A percentile compares a stretch with the other conserved stretches of the same genome.
Conservation (phyloP, 2,113 vertebrate species). For the Prunella fulvescens region DNA sequence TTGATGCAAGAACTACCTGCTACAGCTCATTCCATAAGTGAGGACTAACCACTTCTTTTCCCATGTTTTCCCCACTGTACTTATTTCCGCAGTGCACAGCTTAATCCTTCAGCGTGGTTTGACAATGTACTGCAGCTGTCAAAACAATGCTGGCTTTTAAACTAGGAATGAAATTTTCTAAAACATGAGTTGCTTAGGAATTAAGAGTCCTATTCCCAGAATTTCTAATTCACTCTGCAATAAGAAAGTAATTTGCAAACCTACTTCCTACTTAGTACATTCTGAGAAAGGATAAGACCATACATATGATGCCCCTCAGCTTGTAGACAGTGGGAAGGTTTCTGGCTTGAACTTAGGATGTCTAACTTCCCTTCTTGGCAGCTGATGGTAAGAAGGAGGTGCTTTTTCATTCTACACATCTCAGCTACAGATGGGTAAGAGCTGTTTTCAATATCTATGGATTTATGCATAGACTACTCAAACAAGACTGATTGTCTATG, state of each 20-base stretch:
- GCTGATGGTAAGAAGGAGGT: neutral
- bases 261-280: neutral
- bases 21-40: neutral
- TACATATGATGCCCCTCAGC: neutral
- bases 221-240: neutral
- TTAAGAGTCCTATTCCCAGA: neutral
- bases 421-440: neutral
- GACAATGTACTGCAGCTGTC: neutral
- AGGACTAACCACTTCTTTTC: neutral
- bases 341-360: neutral
- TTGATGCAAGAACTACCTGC: neutral
- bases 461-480: neutral
- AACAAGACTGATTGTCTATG: neutral
- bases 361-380: neutral
- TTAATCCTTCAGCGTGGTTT: neutral
- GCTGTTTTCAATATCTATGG: neutral
- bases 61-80: neutral
- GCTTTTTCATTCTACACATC: neutral
- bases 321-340: neutral
- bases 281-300: neutral
- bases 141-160: neutral
- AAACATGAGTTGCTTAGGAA: neutral
- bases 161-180: neutral
- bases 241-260: neutral
- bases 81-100: neutral